Evolutionary conservation across 2,113 vertebrate species (phyloP).

Genomic region (Sclerurus mexicanus): DNA sequence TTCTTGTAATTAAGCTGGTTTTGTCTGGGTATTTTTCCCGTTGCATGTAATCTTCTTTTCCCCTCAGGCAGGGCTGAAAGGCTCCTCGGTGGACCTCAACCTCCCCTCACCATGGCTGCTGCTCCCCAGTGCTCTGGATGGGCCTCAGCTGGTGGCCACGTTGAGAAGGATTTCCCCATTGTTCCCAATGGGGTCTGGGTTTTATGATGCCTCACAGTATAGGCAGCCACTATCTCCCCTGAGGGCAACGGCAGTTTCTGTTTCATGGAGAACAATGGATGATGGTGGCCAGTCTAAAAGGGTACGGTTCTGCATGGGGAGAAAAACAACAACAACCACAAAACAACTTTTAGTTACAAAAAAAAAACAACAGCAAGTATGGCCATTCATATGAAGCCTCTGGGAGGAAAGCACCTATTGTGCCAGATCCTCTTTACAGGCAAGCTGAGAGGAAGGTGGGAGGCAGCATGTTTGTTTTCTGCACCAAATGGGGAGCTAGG

Average conservation of each 20-base stretch:
- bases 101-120: background rate
- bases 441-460: background rate
- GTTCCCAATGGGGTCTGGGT: conserved; percentile 36
- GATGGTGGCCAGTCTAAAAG: conserved; percentile 47
- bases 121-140: background rate
- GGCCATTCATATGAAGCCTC: background rate
- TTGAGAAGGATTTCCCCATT: conserved; percentile 22
- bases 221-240: conserved; percentile 2
- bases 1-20: background rate
- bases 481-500: background rate
- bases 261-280: conserved; percentile 60
- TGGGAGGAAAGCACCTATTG: conserved; percentile 13
- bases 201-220: conserved; percentile 42
- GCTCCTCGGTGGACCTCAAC: background rate
- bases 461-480: background rate
- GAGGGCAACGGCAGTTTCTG: background rate
- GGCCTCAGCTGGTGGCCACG: conserved; percentile 7
- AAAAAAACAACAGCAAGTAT: background rate
- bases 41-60: background rate
- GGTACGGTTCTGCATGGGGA: conserved; percentile 2
- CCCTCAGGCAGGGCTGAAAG: background rate
- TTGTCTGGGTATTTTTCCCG: background rate
- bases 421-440: background rate
- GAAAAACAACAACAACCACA: background rate
- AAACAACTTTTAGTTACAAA: background rate